These are phyloP conservation scores for Cuculus canorus DNA, from an alignment of 2,797 vertebrate species.

Conservation along the genomic window DNA sequence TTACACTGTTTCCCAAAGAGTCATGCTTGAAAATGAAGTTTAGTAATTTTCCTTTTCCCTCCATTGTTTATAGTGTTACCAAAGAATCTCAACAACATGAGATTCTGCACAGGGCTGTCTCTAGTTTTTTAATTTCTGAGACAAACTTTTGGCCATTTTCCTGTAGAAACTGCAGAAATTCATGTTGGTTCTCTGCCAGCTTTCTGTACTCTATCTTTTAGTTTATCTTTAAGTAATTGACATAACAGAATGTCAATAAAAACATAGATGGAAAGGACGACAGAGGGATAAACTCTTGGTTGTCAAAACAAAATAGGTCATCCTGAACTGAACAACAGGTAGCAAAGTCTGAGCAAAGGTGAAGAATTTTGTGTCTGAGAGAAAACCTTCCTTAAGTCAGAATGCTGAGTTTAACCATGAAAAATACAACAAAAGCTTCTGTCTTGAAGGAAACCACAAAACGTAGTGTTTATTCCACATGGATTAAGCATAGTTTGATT, in stretches of 20 bases:
- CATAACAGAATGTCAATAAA: neutral
- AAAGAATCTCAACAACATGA: neutral
- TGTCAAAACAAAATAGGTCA: neutral
- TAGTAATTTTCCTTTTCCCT: neutral
- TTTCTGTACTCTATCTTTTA: neutral
- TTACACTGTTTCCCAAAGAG: neutral
- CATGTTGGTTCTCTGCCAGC: neutral
- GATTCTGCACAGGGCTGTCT: neutral
- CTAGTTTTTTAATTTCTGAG: neutral
- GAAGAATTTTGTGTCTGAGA: neutral
- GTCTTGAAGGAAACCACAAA: neutral
- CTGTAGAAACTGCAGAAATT: neutral
- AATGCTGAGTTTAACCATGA: neutral
- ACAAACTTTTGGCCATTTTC: neutral
- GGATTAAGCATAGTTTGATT: neutral
- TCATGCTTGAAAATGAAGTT: neutral
- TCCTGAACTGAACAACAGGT: neutral
- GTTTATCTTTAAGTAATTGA: neutral
- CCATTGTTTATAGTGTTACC: neutral
- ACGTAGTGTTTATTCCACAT: neutral
- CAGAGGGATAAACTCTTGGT: neutral
- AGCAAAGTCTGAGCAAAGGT: neutral
- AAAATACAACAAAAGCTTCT: neutral
- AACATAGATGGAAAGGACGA: neutral
- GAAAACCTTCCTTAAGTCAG: neutral